Conservation (phyloP, 2,888 invertebrate species). For the Scaptomyza flava region DNA sequence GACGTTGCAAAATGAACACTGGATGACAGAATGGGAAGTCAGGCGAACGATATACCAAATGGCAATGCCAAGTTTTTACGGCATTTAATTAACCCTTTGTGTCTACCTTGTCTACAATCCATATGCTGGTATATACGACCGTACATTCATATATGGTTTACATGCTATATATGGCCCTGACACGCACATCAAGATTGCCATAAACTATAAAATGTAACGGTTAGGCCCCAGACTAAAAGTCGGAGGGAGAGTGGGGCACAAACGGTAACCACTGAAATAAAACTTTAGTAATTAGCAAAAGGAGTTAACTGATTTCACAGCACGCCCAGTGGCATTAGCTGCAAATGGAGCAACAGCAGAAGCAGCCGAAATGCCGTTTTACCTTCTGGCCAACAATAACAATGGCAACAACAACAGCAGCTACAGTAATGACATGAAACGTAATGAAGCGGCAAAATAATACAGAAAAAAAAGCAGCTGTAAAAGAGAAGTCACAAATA, state of each 20-base stretch:
- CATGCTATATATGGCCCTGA: constrained; percentile 43
- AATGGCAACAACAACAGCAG: constrained; percentile 30
- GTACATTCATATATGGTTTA: not conserved
- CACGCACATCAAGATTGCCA: constrained; percentile 75
- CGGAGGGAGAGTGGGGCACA: not conserved
- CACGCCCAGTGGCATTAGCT: constrained; percentile 55
- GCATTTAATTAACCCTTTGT: constrained; percentile 75
- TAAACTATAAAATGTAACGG: constrained; percentile 37
- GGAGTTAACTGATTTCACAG: constrained; percentile 81
- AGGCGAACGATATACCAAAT: constrained; percentile 39
- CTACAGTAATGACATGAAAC: constrained; percentile 50
- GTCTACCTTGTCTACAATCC: constrained; percentile 40
- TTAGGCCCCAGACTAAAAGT: not conserved
- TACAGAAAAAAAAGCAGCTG: not conserved
- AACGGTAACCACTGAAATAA: constrained; percentile 60
- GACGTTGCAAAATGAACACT: constrained; percentile 41
- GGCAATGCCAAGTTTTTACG: constrained; percentile 57
- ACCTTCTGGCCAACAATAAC: constrained; percentile 21
- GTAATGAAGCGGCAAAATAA: constrained; percentile 63
- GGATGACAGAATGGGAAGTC: constrained; percentile 15
- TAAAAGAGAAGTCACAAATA: constrained; percentile 43
- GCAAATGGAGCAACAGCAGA: constrained; percentile 59
- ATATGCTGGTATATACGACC: constrained; percentile 1
- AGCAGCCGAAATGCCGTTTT: constrained; percentile 26
- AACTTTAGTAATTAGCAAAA: constrained; percentile 83